Conservation (phyloP, 2,888 invertebrate genomes). For the Hydroisotoma schaefferi region DNA sequence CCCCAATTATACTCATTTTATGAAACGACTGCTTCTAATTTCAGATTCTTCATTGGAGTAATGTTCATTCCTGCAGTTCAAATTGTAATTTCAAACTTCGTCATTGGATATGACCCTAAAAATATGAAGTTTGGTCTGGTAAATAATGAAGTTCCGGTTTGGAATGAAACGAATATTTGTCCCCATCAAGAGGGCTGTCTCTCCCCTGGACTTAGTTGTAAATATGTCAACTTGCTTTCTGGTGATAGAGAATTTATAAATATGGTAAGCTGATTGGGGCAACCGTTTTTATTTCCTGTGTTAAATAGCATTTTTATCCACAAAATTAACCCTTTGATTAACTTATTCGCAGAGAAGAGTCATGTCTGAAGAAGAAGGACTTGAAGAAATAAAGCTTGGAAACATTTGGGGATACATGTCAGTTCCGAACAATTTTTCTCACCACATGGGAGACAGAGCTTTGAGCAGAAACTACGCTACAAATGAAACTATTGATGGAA, state of each 20-base stretch:
- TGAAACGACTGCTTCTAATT: background rate
- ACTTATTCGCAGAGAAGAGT: background rate
- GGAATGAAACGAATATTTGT: background rate
- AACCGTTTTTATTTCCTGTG: too few species aligned
- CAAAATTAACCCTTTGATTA: background rate
- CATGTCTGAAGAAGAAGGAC: conserved; percentile 57
- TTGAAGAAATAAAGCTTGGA: conserved; percentile 69
- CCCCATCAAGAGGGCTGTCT: conserved; percentile 1
- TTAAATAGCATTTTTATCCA: background rate
- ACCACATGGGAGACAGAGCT: conserved; percentile 58
- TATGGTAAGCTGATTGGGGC: background rate
- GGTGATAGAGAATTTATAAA: conserved; percentile 4
- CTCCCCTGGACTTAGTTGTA: conserved; percentile 1
- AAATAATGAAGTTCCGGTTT: background rate
- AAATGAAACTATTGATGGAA: background rate
- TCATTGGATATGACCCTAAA: conserved; percentile 7
- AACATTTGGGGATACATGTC: conserved; percentile 84
- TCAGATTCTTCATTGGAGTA: conserved; percentile 1
- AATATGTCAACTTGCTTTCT: background rate
- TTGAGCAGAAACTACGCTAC: conserved; percentile 4
- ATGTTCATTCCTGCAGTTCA: conserved; percentile 4
- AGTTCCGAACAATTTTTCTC: conserved; percentile 85
- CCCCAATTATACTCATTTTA: background rate
- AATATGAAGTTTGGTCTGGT: conserved; percentile 1
- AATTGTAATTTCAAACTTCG: background rate